Evolutionary conservation across 2,797 vertebrate species (phyloP).

Genomic region (Potorous gilbertii): DNA sequence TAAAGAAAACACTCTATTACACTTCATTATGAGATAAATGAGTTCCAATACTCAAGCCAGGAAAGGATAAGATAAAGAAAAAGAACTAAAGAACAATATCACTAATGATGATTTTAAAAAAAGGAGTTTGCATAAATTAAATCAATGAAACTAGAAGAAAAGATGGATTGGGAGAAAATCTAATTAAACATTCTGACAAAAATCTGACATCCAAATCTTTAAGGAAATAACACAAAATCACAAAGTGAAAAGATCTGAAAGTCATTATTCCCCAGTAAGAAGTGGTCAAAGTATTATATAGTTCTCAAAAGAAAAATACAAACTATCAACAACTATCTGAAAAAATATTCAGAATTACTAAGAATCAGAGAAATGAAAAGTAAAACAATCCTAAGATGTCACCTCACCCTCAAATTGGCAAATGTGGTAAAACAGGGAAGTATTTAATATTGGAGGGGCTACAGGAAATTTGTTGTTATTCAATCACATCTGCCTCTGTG

Average conservation of each 20-base stretch:
- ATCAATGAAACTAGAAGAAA: not conserved
- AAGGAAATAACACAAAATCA: not conserved
- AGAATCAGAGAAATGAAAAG: not conserved
- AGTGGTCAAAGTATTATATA: not conserved
- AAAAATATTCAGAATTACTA: not conserved
- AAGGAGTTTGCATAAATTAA: not conserved
- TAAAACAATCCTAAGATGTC: not conserved
- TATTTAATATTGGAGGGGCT: not conserved
- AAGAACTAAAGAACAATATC: not conserved
- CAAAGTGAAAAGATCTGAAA: not conserved
- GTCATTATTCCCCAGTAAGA: not conserved
- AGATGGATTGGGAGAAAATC: not conserved
- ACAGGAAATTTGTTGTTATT: not conserved
- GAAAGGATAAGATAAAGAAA: not conserved
- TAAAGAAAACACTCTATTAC: not conserved
- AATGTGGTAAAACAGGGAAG: not conserved
- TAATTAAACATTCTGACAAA: not conserved
- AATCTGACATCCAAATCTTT: not conserved
- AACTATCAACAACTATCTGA: not conserved
- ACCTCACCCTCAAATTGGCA: not conserved
- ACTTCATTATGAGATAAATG: not conserved
- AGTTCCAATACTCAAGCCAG: not conserved
- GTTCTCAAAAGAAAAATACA: not conserved
- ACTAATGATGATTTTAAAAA: not conserved
- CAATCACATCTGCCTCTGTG: not conserved